Evolutionary conservation across 1,140 invertebrate species (phyloP), one percentile per base, ranked within the genome.

Genomic region (Bacillus rossius): DNA sequence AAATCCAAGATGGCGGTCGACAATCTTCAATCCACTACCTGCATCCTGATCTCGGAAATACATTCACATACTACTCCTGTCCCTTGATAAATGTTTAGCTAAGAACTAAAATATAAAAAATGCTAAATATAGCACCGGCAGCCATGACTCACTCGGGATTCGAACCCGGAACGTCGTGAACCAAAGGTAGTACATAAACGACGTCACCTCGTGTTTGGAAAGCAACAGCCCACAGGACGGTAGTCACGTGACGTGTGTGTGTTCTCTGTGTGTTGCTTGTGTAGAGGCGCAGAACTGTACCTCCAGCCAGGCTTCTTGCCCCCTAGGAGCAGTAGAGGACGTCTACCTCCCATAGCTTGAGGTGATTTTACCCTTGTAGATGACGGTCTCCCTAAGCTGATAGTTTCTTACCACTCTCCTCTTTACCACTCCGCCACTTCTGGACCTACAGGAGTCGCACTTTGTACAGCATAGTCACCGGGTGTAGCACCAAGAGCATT

Each of bases 241-340:
- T 69, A 19, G 68, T 66, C 59, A n/a, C 37, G 48, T 29, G 42
- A 45, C 48, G 20, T 50, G 16, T 29, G 7, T 17, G n/a, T 50
- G 48, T 50, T 48, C 42, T 52, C 17, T 45, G 16, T 20, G 23
- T 26, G 53, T 37, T n/a, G 23, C 5, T 17, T 25, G 22, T 23
- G 16, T n/a, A 42, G 29, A 23, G 53, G 37, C 25, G 19, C 22
- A 13, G 40, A 25, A 23, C 29, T 16, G 23, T 55, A 55, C 53
- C 40, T 55, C 17, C 53, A 55, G 34, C 53, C 53, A 25, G 53
- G 53, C 53, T 55, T 29, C 40, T 40, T 55, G 10, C 53, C 53
- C 14, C 53, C 41, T 26, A 19, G 29, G 13, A 37, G 53, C 22
- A 42, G 41, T 13, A 55, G 37, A 16, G 22, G 29, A 22, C 29